Evolutionary conservation across 2,113 vertebrate species (phyloP).

Genomic region (Apteryx mantelli): DNA sequence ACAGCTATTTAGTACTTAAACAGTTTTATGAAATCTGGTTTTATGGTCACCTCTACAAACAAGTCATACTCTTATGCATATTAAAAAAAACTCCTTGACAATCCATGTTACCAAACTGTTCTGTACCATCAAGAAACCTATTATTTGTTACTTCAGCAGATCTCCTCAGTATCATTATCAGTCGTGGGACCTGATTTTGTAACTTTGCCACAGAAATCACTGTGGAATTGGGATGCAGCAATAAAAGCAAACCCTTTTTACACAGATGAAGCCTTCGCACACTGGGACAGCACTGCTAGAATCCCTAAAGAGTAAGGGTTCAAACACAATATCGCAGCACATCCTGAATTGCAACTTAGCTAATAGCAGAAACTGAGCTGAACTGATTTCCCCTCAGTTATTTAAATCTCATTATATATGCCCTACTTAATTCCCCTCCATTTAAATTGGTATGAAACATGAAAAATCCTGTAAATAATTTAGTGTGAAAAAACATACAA

Average conservation of each 20-base stretch:
- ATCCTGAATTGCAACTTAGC: constrained; percentile 1
- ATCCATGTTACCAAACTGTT: background rate
- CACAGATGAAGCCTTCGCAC: background rate
- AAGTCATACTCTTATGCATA: background rate
- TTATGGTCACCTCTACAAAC: background rate
- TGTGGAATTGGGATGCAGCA: background rate
- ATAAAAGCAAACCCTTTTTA: constrained; percentile 12
- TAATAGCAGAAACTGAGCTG: constrained; percentile 11
- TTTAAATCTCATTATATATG: constrained; percentile 46
- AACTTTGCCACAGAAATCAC: background rate
- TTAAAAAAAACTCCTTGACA: background rate
- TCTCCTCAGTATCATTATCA: background rate
- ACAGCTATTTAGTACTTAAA: background rate
- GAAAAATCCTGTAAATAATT: constrained; percentile 49
- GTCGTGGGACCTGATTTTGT: background rate
- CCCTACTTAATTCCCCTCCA: constrained; percentile 30
- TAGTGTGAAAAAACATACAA: constrained; percentile 12
- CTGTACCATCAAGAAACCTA: background rate
- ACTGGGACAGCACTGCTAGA: background rate
- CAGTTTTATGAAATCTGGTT: background rate
- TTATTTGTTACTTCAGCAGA: background rate
- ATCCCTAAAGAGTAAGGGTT: constrained; percentile 25
- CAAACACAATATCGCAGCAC: background rate
- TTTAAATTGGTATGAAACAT: constrained; percentile 36
- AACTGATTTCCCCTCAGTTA: constrained; percentile 25